Percentiles rank a stretch among this genome's conserved stretches.
Evolutionary conservation across 2,113 vertebrate species (phyloP).

Genomic region (Oxyura jamaicensis): DNA sequence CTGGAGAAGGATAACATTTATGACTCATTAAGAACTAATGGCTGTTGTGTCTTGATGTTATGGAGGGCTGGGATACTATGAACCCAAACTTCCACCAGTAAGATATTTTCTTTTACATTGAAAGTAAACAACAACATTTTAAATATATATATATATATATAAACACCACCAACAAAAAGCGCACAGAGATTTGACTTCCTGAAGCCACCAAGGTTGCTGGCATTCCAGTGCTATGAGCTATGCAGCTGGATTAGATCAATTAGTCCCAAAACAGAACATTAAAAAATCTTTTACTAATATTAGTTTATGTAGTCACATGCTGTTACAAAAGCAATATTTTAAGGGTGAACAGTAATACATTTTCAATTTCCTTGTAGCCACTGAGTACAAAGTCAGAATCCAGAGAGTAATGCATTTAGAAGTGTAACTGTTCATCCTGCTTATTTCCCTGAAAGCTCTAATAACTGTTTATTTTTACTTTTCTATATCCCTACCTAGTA

Average conservation of each 20-base stretch:
- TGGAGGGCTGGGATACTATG: neutral
- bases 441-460: conserved; percentile 32
- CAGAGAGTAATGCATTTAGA: neutral
- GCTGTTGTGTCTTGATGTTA: neutral
- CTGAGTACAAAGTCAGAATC: neutral
- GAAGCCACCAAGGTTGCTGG: conserved; percentile 5
- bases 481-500: neutral
- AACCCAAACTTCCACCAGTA: neutral
- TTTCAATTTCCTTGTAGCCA: conserved; percentile 12
- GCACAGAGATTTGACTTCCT: neutral
- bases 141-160: neutral
- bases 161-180: neutral
- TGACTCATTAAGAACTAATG: neutral
- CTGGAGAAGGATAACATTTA: neutral
- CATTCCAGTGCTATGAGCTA: neutral
- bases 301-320: conserved; percentile 8
- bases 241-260: conserved; percentile 34
- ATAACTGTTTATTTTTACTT: neutral
- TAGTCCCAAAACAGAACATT: neutral
- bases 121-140: neutral
- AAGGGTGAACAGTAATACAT: conserved; percentile 12
- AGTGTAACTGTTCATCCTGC: neutral
- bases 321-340: conserved; percentile 35
- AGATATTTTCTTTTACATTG: neutral
- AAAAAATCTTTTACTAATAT: conserved; percentile 29